A percentile compares a stretch with the other conserved stretches of the same genome.
Conservation (phyloP, 2,888 invertebrate genomes). For the Frankliniella fusca region DNA sequence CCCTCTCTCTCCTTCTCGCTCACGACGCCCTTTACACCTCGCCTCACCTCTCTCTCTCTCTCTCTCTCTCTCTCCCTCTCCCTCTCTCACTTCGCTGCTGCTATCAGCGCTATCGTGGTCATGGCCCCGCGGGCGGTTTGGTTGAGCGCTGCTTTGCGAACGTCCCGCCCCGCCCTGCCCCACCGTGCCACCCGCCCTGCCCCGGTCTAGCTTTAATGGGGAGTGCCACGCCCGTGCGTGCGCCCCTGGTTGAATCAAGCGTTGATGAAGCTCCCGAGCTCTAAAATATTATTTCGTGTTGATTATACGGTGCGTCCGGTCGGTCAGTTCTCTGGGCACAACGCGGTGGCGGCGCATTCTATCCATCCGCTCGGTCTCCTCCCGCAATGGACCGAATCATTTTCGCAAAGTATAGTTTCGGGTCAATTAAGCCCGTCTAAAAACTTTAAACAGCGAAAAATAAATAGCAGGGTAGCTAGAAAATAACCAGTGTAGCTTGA, state of each 20-base stretch:
- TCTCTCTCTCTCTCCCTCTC: background rate
- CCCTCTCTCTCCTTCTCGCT: background rate
- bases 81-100: background rate
- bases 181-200: no score
- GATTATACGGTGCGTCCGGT: background rate
- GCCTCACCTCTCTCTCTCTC: background rate
- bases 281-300: slow-evolving; percentile 15
- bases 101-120: background rate
- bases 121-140: no score
- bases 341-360: no score
- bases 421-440: no score
- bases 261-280: slow-evolving; percentile 6
- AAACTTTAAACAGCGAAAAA: no score
- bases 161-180: no score
- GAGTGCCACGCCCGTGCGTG: background rate
- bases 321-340: background rate
- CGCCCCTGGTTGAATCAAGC: slow-evolving; percentile 9
- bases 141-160: no score
- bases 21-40: background rate
- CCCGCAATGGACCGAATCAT: no score
- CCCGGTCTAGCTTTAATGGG: background rate
- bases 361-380: no score
- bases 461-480: no score
- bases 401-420: no score
- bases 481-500: no score